Percentiles rank a stretch among this genome's conserved stretches.
phyloP scores from a whole-genome alignment of 2,888 invertebrate genomes.

The Agrochola macilenta region DNA sequence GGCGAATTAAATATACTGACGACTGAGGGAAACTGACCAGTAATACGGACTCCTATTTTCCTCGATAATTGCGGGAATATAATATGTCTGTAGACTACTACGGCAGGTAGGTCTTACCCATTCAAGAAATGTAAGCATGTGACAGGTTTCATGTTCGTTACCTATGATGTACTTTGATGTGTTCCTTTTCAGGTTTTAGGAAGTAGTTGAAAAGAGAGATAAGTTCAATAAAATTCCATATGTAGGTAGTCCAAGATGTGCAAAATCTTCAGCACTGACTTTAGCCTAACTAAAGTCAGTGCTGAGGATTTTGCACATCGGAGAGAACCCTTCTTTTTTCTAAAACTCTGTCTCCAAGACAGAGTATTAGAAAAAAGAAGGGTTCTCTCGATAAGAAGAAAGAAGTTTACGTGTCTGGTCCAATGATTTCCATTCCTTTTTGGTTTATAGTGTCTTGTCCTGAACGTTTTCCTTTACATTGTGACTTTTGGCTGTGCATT shows the following conservation, averaged over 20 bases:
- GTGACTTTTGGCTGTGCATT: neutral
- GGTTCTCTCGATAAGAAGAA: neutral
- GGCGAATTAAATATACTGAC: too few species aligned
- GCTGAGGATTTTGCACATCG: too few species aligned
- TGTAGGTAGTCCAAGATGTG: neutral
- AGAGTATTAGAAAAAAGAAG: neutral
- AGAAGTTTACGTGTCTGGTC: neutral
- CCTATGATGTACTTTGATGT: neutral
- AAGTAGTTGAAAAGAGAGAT: neutral
- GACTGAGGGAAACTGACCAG: neutral
- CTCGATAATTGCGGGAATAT: neutral
- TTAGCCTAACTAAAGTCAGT: too few species aligned
- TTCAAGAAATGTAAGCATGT: neutral
- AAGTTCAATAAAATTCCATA: neutral
- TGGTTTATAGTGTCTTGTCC: neutral
- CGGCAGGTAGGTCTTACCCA: neutral
- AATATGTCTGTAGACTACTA: neutral
- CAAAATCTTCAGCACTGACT: neutral
- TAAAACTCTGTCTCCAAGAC: too few species aligned
- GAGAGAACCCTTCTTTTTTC: too few species aligned
- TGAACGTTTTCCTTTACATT: neutral
- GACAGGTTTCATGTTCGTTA: neutral
- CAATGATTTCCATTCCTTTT: neutral
- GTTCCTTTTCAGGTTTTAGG: neutral
- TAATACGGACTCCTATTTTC: too few species aligned